Conservation (phyloP, 1,140 invertebrate species). For the Brachionus manjavacas region DNA sequence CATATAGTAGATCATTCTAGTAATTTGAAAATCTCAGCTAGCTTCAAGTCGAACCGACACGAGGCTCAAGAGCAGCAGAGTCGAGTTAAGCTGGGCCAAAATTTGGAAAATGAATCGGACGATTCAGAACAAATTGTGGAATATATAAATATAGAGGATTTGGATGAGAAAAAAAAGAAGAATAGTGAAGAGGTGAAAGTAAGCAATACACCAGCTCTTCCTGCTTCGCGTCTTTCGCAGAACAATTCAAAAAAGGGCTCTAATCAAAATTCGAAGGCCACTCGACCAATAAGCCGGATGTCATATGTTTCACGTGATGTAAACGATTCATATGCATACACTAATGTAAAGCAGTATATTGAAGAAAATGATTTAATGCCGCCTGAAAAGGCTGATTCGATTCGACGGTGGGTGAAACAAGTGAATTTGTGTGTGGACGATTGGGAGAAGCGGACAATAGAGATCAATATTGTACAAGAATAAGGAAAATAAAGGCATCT, state of each 20-base stretch:
- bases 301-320: conserved; percentile 24
- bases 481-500: not conserved
- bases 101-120: not conserved
- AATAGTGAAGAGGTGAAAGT: not conserved
- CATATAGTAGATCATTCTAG: not conserved
- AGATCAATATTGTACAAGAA: conserved; percentile 34
- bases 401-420: conserved; percentile 18
- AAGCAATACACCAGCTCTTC: not conserved
- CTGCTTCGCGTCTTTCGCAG: not conserved
- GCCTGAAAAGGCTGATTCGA: conserved; percentile 33
- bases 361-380: conserved; percentile 42
- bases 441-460: conserved; percentile 28
- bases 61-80: not conserved
- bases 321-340: conserved; percentile 43
- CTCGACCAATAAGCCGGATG: not conserved
- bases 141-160: not conserved
- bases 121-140: not conserved
- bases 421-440: conserved; percentile 16
- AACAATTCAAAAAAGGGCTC: conserved; percentile 1
- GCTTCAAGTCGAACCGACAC: conserved; percentile 4
- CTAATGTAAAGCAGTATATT: conserved; percentile 42
- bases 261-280: not conserved
- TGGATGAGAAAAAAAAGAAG: not conserved
- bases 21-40: conserved; percentile 16
- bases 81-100: not conserved